Evolutionary conservation across 2,797 vertebrate genomes (phyloP), one percentile per base, ranked within the genome.

Genomic region (Rhincodon typus): DNA sequence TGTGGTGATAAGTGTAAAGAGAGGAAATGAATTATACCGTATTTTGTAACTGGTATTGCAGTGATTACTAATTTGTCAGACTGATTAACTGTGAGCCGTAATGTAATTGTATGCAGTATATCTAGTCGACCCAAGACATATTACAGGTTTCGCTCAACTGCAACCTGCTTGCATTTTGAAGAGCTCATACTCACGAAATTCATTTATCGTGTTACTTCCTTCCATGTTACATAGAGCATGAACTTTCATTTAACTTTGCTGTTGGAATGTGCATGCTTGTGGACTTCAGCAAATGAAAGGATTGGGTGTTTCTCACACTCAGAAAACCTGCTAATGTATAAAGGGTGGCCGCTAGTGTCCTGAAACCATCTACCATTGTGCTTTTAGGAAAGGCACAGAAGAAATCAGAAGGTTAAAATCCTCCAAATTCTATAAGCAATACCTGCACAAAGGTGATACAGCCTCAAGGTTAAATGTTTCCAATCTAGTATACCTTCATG

Each of bases 31-130:
- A 94, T 94, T 30, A 66, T 53, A 87, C 27, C 23, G 5, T 62
- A 34, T 57, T 91, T 74, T 74, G 23, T 50, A 72, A 72, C 69
- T 34, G 70, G 70, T 74, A 77, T 77, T 95, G 46, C 88, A 34
- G 53, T 91, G 53, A 91, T 46, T 53, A 42, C 30, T n/a, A 77
- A 95, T 95, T 95, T 95, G 88, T 91, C 88, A 91, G 88, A 91
- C 88, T 91, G 57, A 95, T 77, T 95, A 94, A 94, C 66, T 70
- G 91, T 70, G 91, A 94, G 38, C 21, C 38, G 42, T 70, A 94
- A 94, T 94, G 67, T 70, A 95, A 77, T 77, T 74, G 70, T 95
- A 72, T 50, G 34, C 27, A n/a, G 27, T 53, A 12, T 53, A 72
- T 53, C 94, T 53, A n/a, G 46, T 77, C 70, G 17, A 77, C 27